These are phyloP conservation scores for Hystrix cristata DNA, from an alignment of 2,113 vertebrate species.

Conservation along the genomic window DNA sequence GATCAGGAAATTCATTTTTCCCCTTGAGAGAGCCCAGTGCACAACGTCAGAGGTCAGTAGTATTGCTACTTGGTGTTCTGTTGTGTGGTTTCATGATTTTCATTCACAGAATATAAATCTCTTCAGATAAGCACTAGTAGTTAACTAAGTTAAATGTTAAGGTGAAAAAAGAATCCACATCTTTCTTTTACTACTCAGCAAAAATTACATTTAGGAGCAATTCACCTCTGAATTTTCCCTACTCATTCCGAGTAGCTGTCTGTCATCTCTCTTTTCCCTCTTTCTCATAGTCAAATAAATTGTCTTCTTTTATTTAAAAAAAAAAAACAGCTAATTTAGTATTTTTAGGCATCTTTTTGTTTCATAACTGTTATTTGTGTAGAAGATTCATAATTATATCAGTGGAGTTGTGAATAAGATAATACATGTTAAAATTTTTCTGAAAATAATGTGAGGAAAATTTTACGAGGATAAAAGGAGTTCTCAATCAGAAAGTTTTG, in stretches of 20 bases:
- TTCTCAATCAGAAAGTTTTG: background rate
- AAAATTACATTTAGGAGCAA: background rate
- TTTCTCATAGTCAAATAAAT: no score
- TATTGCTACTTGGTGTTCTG: background rate
- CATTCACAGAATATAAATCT: background rate
- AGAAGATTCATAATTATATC: background rate
- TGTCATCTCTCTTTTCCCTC: no score
- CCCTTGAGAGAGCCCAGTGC: background rate
- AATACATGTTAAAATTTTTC: background rate
- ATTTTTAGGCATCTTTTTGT: background rate
- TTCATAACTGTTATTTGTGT: background rate
- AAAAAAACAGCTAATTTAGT: background rate
- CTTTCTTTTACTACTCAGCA: background rate
- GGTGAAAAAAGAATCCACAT: background rate
- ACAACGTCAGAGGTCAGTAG: accelerated
- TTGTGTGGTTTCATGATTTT: background rate
- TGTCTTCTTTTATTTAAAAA: no score
- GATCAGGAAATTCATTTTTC: background rate
- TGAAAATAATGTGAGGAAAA: background rate
- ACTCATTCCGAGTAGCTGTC: no score
- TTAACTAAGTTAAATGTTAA: background rate
- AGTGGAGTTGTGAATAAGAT: background rate
- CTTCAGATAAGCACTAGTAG: background rate
- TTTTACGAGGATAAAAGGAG: background rate
- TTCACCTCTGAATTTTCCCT: no score